These are phyloP conservation scores for Oncorhynchus kisutch DNA, from an alignment of 2,113 vertebrate genomes.

Conservation along the genomic window DNA sequence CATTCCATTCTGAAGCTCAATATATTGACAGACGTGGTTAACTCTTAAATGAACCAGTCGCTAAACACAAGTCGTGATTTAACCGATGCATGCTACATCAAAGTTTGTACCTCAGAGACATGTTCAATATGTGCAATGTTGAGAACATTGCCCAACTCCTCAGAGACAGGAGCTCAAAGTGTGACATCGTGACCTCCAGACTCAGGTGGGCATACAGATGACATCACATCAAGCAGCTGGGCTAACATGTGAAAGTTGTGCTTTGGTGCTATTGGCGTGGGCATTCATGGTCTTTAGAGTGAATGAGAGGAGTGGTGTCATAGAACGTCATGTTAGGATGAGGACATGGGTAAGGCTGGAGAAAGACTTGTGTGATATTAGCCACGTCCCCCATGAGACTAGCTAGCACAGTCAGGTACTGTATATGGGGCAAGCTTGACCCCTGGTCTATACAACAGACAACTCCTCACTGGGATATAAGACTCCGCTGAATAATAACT, in stretches of 20 bases:
- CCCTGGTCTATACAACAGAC: neutral
- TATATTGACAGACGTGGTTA: conserved; percentile 58
- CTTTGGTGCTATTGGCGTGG: neutral
- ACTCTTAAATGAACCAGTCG: conserved; percentile 41
- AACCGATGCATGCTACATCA: conserved; percentile 37
- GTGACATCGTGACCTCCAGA: conserved; percentile 23
- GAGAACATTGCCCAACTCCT: conserved; percentile 15
- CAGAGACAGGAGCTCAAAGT: conserved; percentile 11
- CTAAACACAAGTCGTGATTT: conserved; percentile 36
- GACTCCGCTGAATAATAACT: conserved; percentile 9
- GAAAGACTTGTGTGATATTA: neutral
- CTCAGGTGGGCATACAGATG: neutral
- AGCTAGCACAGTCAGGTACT: neutral
- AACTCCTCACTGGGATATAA: neutral
- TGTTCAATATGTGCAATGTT: conserved; percentile 6
- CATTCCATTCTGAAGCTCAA: conserved; percentile 52
- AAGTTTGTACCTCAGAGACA: conserved; percentile 22
- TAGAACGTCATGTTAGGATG: neutral
- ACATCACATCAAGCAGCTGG: neutral
- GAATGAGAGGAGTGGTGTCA: neutral
- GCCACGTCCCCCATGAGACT: too few relatives aligned
- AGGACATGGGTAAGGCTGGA: neutral
- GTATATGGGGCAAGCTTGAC: neutral
- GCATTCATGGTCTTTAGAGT: neutral
- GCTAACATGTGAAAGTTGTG: neutral